Evolutionary conservation across 2,113 vertebrate genomes (phyloP), one percentile per base, ranked within the genome.

Genomic region (Natator depressus): DNA sequence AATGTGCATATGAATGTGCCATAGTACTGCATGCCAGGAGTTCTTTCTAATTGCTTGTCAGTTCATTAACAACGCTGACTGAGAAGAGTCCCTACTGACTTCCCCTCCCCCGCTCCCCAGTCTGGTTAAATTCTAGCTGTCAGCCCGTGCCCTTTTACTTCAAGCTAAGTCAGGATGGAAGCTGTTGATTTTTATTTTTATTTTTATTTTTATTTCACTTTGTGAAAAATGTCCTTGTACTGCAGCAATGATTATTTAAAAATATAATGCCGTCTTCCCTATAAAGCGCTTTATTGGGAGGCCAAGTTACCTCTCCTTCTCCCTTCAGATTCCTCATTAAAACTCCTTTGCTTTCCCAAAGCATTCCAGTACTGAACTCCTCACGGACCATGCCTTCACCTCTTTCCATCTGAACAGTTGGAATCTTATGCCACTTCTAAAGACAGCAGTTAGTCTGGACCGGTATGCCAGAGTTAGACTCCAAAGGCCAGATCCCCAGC

Each of bases 281-380:
- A 47, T 78, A 47, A 78, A 78, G 42, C 2, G 6, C 75, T 78
- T 47, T 47, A 76, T 47, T 38, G 65, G n/a, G 9, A 38, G 16
- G 65, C 65, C 65, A 72, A 38, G n/a, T 72, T 72, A 42, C 79
- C 49, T 84, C 80, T 80, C 72, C 82, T 80, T 84, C 88, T 88
- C 88, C 69, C 81, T 92, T 88, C 86, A 92, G 75, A 20, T 82
- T 78, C 82, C 69, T 50, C 80, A 92, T 57, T 92, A 87, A 59
- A 62, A 78, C 20, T 29, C 46, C 49, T 85, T 59, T 93, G 51
- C 72, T 92, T 93, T 86, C 62, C 31, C 42, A 62, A 69, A 84
- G 80, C 55, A 24, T 55, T 80, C 55, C 4, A 59, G n/a, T 17
- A 1, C 50, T 55, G 47, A 94, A 87, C 13, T 25, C 22, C 38